phyloP scores from a whole-genome alignment of 1,140 invertebrate genomes.

The Drosophila auraria region DNA sequence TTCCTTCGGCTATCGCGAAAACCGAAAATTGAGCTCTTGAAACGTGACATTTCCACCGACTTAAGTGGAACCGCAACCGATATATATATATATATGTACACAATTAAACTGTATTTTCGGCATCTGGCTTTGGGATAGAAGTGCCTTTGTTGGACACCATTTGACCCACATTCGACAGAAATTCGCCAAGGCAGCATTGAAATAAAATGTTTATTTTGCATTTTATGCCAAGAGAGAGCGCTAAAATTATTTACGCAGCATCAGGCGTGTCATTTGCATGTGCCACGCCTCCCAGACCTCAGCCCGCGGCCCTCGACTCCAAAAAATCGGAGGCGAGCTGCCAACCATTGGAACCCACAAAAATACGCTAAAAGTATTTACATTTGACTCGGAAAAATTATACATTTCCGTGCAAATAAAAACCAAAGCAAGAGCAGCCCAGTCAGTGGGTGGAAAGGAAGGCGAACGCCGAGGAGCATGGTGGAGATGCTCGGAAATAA shows the following conservation, averaged over 20 bases:
- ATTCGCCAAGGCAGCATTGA: constrained; percentile 44
- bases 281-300: constrained; percentile 53
- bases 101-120: constrained; percentile 57
- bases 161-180: constrained; percentile 67
- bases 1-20: constrained; percentile 49
- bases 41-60: constrained; percentile 72
- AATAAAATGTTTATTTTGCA: constrained; percentile 83
- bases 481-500: constrained; percentile 46
- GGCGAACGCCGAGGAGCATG: constrained; percentile 19
- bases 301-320: background rate
- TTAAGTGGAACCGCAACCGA: constrained; percentile 29
- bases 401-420: constrained; percentile 83
- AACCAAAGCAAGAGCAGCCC: constrained; percentile 40
- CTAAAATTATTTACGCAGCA: constrained; percentile 83
- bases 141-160: constrained; percentile 40
- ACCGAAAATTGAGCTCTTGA: constrained; percentile 71
- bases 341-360: constrained; percentile 71
- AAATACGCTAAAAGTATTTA: constrained; percentile 84
- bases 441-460: background rate
- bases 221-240: constrained; percentile 77
- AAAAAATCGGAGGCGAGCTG: constrained; percentile 18
- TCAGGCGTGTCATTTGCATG: constrained; percentile 82
- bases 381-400: constrained; percentile 82
- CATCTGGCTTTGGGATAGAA: constrained; percentile 28
- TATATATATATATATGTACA: constrained; percentile 20